These are phyloP conservation scores for Cepaea hortensis DNA, from an alignment of 2,888 invertebrate species.

Conservation along the genomic window DNA sequence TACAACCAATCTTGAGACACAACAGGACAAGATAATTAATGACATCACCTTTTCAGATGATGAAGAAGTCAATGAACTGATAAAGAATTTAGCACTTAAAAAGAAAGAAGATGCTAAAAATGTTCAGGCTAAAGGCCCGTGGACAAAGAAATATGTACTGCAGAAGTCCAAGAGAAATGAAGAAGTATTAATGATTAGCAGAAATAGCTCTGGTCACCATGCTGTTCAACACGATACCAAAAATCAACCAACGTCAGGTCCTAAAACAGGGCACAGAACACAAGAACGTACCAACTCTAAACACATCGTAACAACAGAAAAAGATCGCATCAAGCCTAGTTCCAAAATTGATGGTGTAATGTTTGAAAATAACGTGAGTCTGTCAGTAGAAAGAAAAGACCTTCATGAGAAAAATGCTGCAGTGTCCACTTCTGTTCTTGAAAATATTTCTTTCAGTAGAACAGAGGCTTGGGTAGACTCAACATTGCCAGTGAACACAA, in stretches of 20 bases:
- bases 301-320: not conserved
- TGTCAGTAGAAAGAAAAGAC: constrained; percentile 48
- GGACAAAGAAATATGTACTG: constrained; percentile 18
- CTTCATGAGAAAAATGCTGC: constrained; percentile 35
- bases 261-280: not conserved
- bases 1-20: constrained; percentile 10
- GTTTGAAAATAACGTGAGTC: not conserved
- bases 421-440: constrained; percentile 30
- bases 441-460: constrained; percentile 51
- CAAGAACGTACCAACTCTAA: not conserved
- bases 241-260: constrained; percentile 2
- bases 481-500: constrained; percentile 59
- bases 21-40: constrained; percentile 19
- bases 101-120: not conserved
- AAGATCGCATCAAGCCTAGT: constrained; percentile 7
- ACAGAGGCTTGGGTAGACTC: constrained; percentile 68
- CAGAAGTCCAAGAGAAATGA: constrained; percentile 37
- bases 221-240: constrained; percentile 46
- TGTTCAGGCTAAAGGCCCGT: constrained; percentile 9
- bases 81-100: constrained; percentile 32
- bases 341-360: constrained; percentile 48
- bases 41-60: constrained; percentile 45
- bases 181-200: constrained; percentile 50
- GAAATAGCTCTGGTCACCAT: constrained; percentile 54
- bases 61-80: constrained; percentile 47